Evolutionary conservation across 2,113 vertebrate genomes (phyloP).

Genomic region (Halcyon malimbica): DNA sequence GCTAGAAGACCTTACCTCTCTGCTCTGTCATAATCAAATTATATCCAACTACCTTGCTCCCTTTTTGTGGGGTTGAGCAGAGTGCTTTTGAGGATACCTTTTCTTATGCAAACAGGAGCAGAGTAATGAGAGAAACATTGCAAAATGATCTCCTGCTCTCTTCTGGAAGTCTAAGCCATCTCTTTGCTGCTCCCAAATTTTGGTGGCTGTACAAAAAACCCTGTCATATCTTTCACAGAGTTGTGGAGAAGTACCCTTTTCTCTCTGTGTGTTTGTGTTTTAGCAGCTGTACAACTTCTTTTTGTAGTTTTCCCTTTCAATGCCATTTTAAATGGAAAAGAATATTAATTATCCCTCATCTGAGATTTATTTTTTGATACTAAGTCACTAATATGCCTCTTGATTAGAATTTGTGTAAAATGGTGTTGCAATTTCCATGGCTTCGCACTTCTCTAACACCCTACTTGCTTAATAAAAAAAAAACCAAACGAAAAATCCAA

Average conservation of each 20-base stretch:
- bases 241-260: not conserved
- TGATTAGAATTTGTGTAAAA: not conserved
- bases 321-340: not conserved
- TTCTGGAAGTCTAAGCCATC: not conserved
- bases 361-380: not conserved
- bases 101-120: not conserved
- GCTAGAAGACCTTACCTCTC: not conserved
- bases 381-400: not conserved
- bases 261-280: not conserved
- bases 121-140: not conserved
- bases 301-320: not conserved
- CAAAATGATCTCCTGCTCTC: not conserved
- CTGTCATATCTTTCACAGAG: not conserved
- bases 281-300: not conserved
- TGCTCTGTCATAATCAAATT: not conserved
- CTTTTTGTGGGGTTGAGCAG: not conserved
- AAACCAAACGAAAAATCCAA: not conserved
- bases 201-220: not conserved
- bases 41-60: not conserved
- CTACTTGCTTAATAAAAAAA: not conserved
- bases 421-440: not conserved
- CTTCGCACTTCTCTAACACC: not conserved
- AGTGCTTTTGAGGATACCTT: not conserved
- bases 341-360: not conserved
- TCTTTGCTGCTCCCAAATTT: not conserved